A percentile compares a stretch with the other conserved stretches of the same genome.
Conservation (phyloP, 2,888 invertebrate species). For the Acanthoscelides obtectus region DNA sequence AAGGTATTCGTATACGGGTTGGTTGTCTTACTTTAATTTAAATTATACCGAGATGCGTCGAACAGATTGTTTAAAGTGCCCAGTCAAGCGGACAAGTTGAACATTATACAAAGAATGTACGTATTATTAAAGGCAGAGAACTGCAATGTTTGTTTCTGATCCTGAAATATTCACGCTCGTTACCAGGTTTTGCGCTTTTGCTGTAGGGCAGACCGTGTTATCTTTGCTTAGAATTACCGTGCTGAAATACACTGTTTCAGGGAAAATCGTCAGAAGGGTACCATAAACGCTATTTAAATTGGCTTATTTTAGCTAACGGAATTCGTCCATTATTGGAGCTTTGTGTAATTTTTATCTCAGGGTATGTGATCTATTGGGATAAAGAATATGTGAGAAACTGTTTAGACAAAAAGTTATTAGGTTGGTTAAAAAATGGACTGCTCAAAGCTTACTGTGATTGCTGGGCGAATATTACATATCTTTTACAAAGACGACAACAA, state of each 20-base stretch:
- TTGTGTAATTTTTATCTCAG: too few relatives aligned
- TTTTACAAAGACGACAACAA: too few relatives aligned
- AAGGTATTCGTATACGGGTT: not conserved
- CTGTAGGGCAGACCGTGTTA: not conserved
- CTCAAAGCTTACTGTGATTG: too few relatives aligned
- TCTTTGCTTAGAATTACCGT: not conserved
- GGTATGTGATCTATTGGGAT: too few relatives aligned
- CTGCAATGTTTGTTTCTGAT: not conserved
- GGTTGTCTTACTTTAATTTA: not conserved
- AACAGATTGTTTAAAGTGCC: not conserved
- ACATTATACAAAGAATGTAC: not conserved
- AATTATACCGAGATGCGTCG: not conserved
- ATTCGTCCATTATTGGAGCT: not conserved
- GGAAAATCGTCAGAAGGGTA: not conserved
- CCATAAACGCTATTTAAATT: not conserved
- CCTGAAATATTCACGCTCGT: not conserved
- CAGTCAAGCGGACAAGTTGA: not conserved
- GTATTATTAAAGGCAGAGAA: not conserved
- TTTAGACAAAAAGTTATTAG: too few relatives aligned
- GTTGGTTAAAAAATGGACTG: too few relatives aligned
- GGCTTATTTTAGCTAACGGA: not conserved
- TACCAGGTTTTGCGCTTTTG: not conserved
- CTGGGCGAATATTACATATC: too few relatives aligned
- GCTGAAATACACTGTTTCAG: not conserved
- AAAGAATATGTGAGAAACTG: too few relatives aligned